Conservation (phyloP, 2,888 invertebrate species). For the Sminthurinus aureus region DNA sequence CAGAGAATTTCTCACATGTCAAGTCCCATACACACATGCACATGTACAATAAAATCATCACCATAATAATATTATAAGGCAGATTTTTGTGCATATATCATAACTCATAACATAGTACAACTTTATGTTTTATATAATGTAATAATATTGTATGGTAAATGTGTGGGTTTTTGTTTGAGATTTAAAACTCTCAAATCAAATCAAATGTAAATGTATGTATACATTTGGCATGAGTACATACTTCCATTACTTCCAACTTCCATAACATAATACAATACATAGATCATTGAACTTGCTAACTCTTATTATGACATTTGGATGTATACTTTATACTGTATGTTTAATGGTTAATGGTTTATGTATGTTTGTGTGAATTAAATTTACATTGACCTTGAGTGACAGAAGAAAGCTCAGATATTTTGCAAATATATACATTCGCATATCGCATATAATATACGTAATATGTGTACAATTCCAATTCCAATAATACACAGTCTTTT, state of each 20-base stretch:
- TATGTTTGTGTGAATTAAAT: neutral
- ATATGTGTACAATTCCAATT: too few relatives aligned
- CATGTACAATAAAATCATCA: neutral
- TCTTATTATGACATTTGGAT: neutral
- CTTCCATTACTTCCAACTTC: too few relatives aligned
- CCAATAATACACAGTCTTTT: neutral
- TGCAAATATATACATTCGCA: neutral
- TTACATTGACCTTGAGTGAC: neutral
- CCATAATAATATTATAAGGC: too few relatives aligned
- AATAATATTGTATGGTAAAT: too few relatives aligned
- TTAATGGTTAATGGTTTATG: too few relatives aligned
- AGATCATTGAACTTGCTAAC: neutral
- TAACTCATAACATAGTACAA: too few relatives aligned
- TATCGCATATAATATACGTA: too few relatives aligned
- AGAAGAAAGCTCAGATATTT: neutral
- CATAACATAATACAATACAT: neutral
- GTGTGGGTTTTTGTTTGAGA: neutral
- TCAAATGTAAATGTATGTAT: neutral
- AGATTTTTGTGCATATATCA: too few relatives aligned
- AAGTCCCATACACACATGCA: neutral
- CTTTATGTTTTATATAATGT: too few relatives aligned
- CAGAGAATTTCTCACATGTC: neutral
- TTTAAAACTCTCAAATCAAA: neutral
- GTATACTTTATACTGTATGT: too few relatives aligned
- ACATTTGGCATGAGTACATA: too few relatives aligned